Base-by-base conservation (phyloP, 53 echinoderm and acorn worm genomes). In the Henricia sp. region DNA sequence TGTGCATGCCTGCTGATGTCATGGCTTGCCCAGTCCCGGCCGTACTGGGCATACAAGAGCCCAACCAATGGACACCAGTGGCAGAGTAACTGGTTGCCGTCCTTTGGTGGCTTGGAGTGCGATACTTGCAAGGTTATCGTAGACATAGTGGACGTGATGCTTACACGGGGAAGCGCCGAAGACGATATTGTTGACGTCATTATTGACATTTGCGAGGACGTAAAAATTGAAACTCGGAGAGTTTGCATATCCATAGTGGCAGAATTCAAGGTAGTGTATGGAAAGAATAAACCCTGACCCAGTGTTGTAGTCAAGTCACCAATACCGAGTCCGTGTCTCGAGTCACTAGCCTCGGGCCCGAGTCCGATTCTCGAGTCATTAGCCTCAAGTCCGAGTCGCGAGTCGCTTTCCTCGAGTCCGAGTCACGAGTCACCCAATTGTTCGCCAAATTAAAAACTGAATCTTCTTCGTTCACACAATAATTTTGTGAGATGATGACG, bases 231-330 rank as follows among this genome's bases (percentile, higher is more conserved):
- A 58, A 34, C 86, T 2, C 77, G 70, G 26, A 72, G 94, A 41
- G 91, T 94, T 23, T 94, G 94, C 71, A 71, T 86, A 10, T 84
- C 50, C 23, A 57, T 91, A 10, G 84, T 66, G 20, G 51, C 51
- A 59, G 94, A 94, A 71, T 94, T 90, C 55, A 83, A 89, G 91
- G 94, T 91, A 37, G 43, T 57, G 37, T 63, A 70, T n/a, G 28
- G 4, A 23, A 37, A 67, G 12, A 20, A 40, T 19, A 25, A 44
- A 20, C 14, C 32, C 13, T 12, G n/a, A 11, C 48, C 11, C 34
- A 36, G n/a, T 23, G 33, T 19, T n/a, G 36, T 34, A 64, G 29
- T 14, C 6, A 26, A 60, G 5, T 26, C 28, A 30, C 2, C 60
- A 4, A 11, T 60, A 6, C 14, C 23, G 12, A 19, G 32, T 28